These are phyloP conservation scores for Gadopsis marmoratus DNA, from an alignment of 2,797 vertebrate species.

Conservation along the genomic window DNA sequence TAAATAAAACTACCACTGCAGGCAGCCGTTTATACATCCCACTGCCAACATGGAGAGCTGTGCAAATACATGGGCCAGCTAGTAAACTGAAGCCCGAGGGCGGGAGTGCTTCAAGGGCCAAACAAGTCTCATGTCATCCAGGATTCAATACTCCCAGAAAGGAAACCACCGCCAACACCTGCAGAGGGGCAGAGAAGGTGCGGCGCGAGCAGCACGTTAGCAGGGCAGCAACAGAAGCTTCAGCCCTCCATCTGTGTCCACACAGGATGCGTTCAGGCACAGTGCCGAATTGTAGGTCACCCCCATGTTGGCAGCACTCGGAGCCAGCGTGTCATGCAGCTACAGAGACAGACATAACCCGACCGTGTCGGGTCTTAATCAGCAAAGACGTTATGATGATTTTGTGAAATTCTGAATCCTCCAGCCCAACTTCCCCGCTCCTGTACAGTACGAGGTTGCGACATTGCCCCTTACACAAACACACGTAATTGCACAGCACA, in stretches of 20 bases:
- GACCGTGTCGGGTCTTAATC: not conserved
- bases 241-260: not conserved
- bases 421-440: not conserved
- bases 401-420: not conserved
- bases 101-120: constrained; percentile 1
- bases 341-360: not conserved
- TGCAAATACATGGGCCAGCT: not conserved
- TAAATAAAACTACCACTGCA: not conserved
- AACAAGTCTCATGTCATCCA: constrained; percentile 8
- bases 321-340: not conserved
- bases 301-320: not conserved
- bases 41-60: constrained; percentile 16
- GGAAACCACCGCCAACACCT: not conserved
- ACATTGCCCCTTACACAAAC: constrained; percentile 20
- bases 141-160: constrained; percentile 3
- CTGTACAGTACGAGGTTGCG: constrained; percentile 1
- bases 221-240: not conserved
- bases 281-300: not conserved
- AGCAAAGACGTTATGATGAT: not conserved
- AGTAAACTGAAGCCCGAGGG: constrained; percentile 10
- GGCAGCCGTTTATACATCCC: constrained; percentile 12
- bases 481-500: constrained; percentile 24
- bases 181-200: no score
- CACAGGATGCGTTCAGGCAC: constrained; percentile 2
- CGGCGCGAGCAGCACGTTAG: not conserved